Evolutionary conservation across 2,797 vertebrate genomes (phyloP).

Genomic region (Kryptolebias ocellatus): DNA sequence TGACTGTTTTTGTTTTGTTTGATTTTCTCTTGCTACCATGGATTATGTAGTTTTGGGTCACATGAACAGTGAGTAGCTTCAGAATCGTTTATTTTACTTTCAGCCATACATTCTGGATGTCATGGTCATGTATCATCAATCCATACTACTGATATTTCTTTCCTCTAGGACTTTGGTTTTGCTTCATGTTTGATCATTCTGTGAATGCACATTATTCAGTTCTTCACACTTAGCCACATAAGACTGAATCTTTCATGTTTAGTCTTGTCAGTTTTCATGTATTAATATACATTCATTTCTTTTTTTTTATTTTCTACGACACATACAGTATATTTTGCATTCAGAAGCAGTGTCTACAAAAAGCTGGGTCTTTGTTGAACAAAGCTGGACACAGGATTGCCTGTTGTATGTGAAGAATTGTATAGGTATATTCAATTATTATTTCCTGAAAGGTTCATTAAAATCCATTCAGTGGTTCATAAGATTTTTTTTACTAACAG

Average conservation of each 20-base stretch:
- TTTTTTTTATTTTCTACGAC: not conserved
- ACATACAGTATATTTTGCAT: not conserved
- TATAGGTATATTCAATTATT: too few relatives aligned
- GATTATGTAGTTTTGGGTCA: constrained; percentile 80
- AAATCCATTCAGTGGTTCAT: too few relatives aligned
- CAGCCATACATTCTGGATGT: constrained; percentile 46
- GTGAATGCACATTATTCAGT: constrained; percentile 19
- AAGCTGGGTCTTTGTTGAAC: not conserved
- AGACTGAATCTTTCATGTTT: not conserved
- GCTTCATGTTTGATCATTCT: not conserved
- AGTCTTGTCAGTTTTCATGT: not conserved
- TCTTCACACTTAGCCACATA: not conserved
- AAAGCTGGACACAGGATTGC: too few relatives aligned
- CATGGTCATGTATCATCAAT: constrained; percentile 40
- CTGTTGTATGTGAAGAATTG: too few relatives aligned
- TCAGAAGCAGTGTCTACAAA: not conserved
- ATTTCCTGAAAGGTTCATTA: too few relatives aligned
- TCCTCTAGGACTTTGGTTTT: constrained; percentile 13
- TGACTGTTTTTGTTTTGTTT: constrained; percentile 68
- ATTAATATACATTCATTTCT: not conserved
- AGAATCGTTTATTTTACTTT: constrained; percentile 37
- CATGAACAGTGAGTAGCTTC: constrained; percentile 83
- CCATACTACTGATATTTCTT: constrained; percentile 14
- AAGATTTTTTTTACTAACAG: too few relatives aligned
- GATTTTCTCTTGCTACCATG: constrained; percentile 64